Conservation (phyloP, 2,797 vertebrate species). For the Clangula hyemalis region DNA sequence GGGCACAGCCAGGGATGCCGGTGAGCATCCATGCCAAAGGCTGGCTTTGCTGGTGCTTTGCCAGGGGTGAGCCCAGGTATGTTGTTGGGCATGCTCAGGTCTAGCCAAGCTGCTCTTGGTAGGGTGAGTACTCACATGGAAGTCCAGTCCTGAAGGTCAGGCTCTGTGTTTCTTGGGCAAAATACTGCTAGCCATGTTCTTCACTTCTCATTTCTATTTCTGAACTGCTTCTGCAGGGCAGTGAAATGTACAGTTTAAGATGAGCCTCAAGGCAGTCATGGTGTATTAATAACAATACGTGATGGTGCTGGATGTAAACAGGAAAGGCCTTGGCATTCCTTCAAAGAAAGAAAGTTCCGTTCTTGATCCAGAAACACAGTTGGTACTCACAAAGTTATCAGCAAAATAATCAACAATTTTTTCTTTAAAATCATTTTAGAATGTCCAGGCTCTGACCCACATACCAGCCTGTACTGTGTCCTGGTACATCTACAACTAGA, state of each 20-base stretch:
- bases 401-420: neutral
- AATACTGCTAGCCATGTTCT: neutral
- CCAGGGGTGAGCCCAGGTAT: neutral
- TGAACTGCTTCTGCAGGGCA: neutral
- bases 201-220: neutral
- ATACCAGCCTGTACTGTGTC: neutral
- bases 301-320: neutral
- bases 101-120: neutral
- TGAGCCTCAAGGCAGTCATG: neutral
- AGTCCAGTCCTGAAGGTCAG: neutral
- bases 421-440: neutral
- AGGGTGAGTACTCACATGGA: neutral
- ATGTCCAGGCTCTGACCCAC: neutral
- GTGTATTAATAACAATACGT: neutral
- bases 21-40: fast-evolving
- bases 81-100: too few relatives aligned
- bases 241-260: neutral
- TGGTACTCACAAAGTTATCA: neutral
- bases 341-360: neutral
- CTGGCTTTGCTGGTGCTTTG: neutral
- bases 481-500: neutral
- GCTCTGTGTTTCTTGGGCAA: neutral
- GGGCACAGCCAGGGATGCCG: neutral
- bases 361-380: neutral
- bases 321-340: neutral